phyloP scores from a whole-genome alignment of 2,888 invertebrate genomes.

The Parnassius smintheus region DNA sequence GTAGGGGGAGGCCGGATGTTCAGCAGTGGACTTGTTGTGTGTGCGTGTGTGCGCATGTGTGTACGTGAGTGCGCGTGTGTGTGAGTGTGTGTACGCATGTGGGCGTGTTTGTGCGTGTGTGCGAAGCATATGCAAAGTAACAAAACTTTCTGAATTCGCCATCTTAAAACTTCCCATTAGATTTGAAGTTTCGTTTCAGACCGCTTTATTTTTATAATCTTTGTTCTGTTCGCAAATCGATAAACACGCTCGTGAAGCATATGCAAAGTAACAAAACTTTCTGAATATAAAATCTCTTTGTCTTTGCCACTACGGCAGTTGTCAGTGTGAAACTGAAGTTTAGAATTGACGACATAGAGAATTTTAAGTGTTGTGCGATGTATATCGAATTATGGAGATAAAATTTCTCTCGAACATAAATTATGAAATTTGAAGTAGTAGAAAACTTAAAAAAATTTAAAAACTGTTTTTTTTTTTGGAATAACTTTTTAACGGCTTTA shows the following conservation, averaged over 20 bases:
- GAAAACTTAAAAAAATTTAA: too few relatives aligned
- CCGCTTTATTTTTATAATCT: conserved; percentile 1
- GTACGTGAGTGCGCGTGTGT: too few relatives aligned
- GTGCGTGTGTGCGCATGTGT: too few relatives aligned
- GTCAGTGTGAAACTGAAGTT: conserved; percentile 5
- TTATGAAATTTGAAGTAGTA: too few relatives aligned
- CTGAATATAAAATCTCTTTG: conserved; percentile 16
- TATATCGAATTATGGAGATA: not conserved
- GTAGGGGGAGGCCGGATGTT: too few relatives aligned
- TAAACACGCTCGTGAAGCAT: conserved; percentile 10
- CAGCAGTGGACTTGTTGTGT: too few relatives aligned
- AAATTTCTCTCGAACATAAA: not conserved
- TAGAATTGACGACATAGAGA: not conserved
- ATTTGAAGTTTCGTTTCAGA: conserved; percentile 11
- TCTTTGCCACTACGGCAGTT: conserved; percentile 4
- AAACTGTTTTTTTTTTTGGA: too few relatives aligned
- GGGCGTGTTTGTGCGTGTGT: too few relatives aligned
- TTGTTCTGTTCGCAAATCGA: conserved; percentile 14
- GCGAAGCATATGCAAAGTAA: conserved; percentile 11
- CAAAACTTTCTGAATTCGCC: conserved; percentile 7
- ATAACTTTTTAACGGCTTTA: too few relatives aligned
- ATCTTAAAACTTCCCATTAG: not conserved
- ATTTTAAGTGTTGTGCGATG: conserved; percentile 1
- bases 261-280: conserved; percentile 13
- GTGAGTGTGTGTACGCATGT: too few relatives aligned